These are phyloP conservation scores for Andrena chrysosceles DNA, from an alignment of 2,888 invertebrate species.

Conservation along the genomic window DNA sequence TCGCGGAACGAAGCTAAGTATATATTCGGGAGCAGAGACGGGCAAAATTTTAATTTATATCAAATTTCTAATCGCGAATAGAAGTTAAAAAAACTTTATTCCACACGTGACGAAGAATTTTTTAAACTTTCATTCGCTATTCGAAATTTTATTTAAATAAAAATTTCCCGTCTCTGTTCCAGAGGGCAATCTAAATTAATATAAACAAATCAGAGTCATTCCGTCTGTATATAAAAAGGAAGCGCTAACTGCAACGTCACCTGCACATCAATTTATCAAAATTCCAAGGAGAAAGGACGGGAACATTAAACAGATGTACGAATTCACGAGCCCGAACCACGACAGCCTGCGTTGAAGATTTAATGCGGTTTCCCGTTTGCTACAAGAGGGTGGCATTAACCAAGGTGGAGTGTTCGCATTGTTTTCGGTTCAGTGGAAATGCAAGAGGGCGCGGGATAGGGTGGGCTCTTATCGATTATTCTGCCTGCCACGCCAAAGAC, in stretches of 20 bases:
- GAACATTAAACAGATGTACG: slow-evolving; percentile 2
- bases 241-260: no score
- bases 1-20: not conserved
- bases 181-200: no score
- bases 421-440: slow-evolving; percentile 69
- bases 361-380: slow-evolving; percentile 48
- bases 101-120: no score
- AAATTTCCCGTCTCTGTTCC: no score
- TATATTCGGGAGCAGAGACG: not conserved
- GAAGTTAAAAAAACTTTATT: no score
- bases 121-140: no score
- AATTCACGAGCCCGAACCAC: not conserved
- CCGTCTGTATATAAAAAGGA: no score
- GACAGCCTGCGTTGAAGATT: not conserved
- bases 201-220: no score
- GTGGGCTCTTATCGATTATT: slow-evolving; percentile 70
- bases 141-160: no score
- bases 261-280: not conserved
- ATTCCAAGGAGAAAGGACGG: not conserved
- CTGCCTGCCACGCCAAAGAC: slow-evolving; percentile 54
- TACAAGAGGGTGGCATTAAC: slow-evolving; percentile 55
- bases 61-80: no score
- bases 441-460: slow-evolving; percentile 62
- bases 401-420: slow-evolving; percentile 59
- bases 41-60: no score